Evolutionary conservation across 64 coral and sea anemone species (phyloP).

Genomic region (Montipora foliosa): DNA sequence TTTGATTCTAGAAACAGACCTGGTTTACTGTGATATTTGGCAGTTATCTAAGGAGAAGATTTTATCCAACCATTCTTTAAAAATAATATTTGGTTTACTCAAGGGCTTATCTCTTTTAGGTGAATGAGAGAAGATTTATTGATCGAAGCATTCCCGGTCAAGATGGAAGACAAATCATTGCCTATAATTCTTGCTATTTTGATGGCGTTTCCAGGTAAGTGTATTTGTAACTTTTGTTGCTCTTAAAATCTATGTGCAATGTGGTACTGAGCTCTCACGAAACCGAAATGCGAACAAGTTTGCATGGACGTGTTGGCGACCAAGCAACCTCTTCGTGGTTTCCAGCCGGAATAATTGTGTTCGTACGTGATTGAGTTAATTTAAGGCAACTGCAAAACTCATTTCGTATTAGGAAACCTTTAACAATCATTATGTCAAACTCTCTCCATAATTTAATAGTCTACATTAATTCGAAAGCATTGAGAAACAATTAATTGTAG

Average conservation of each 20-base stretch:
- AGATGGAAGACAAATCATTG: constrained; percentile 15
- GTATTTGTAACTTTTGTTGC: too few species aligned
- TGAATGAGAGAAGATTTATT: neutral
- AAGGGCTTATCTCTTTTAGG: constrained; percentile 31
- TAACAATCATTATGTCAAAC: neutral
- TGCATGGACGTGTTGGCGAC: too few species aligned
- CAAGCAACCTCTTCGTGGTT: too few species aligned
- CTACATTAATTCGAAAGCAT: too few species aligned
- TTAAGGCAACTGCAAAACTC: neutral
- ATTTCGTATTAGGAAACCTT: neutral
- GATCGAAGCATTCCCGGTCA: neutral
- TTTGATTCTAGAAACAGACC: constrained; percentile 13
- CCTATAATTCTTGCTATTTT: neutral
- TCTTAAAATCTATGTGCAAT: neutral
- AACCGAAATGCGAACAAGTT: too few species aligned
- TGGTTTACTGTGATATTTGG: neutral
- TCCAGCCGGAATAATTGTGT: too few species aligned
- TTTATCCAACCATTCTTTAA: neutral
- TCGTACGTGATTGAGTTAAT: neutral
- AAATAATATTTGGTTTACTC: constrained; percentile 12
- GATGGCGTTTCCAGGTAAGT: constrained; percentile 11
- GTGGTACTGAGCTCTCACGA: neutral
- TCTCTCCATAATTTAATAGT: neutral
- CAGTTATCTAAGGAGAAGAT: neutral
- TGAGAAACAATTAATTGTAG: too few species aligned